These are phyloP conservation scores for Rhynchophorus ferrugineus DNA, from an alignment of 1,140 invertebrate species.

Conservation along the genomic window DNA sequence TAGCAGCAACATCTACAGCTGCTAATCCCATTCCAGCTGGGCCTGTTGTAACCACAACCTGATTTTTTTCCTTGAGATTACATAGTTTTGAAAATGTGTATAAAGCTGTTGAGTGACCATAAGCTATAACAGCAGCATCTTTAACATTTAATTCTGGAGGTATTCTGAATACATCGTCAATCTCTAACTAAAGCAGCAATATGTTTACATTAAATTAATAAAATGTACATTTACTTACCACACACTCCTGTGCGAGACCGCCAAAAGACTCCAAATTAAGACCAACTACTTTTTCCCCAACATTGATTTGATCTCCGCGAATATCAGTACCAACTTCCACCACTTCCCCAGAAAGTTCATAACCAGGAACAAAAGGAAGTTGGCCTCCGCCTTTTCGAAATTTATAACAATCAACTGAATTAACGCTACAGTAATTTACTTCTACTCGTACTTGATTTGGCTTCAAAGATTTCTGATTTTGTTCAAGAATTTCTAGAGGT, in stretches of 20 bases:
- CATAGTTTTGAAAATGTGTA: constrained; percentile 46
- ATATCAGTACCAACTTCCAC: constrained; percentile 39
- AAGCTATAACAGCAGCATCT: constrained; percentile 45
- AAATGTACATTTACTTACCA: constrained; percentile 28
- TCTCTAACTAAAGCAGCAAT: constrained; percentile 33
- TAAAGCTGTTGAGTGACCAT: constrained; percentile 48
- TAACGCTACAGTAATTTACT: constrained; percentile 49
- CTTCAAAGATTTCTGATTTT: constrained; percentile 36
- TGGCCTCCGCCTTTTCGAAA: constrained; percentile 40
- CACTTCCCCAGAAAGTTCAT: constrained; percentile 47
- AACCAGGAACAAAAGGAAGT: constrained; percentile 47
- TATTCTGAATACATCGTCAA: constrained; percentile 46
- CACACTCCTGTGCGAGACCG: constrained; percentile 45
- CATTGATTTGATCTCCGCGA: constrained; percentile 25
- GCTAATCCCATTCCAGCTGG: constrained; percentile 50
- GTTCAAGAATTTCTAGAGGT: constrained; percentile 40
- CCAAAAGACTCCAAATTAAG: constrained; percentile 39
- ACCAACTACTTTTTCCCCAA: constrained; percentile 42
- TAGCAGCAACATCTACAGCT: constrained; percentile 50
- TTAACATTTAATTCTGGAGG: constrained; percentile 43
- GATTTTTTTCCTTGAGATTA: constrained; percentile 43
- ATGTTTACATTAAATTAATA: constrained; percentile 1
- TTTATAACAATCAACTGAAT: constrained; percentile 46
- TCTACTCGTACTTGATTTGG: constrained; percentile 40
- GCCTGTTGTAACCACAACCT: constrained; percentile 48